phyloP scores from a whole-genome alignment of 2,113 vertebrate genomes.

The Pelvicachromis taeniatus region DNA sequence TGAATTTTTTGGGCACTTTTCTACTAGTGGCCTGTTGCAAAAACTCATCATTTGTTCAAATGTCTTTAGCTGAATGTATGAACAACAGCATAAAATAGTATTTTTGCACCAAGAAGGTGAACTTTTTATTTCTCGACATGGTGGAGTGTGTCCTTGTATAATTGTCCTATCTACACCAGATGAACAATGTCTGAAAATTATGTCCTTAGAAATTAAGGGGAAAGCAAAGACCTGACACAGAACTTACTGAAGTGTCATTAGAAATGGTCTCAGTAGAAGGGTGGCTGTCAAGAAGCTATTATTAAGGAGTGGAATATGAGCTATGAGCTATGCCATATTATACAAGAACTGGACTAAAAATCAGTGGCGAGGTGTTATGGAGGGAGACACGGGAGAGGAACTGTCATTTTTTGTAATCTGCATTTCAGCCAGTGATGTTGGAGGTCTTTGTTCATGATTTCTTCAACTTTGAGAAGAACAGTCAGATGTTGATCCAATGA shows the following conservation, averaged over 20 bases:
- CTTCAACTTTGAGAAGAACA: not conserved
- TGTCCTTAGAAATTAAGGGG: no score
- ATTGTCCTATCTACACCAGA: no score
- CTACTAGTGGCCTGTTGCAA: no score
- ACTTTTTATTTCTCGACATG: no score
- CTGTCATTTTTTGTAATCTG: not conserved
- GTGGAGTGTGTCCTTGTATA: no score
- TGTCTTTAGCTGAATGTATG: no score
- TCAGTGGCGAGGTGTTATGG: not conserved
- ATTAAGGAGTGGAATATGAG: not conserved
- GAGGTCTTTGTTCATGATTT: not conserved
- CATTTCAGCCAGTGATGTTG: not conserved
- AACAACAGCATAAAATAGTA: no score
- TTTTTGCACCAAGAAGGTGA: no score
- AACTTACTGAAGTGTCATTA: not conserved
- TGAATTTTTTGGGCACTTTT: no score
- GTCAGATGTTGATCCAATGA: no score
- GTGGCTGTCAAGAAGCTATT: not conserved
- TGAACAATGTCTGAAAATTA: no score
- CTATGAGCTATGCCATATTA: not conserved
- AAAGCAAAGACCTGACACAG: not conserved
- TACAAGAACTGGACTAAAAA: not conserved
- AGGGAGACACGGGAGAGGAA: not conserved
- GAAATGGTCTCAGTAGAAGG: not conserved
- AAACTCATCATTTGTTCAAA: no score